Evolutionary conservation across 2,888 invertebrate species (phyloP), one percentile per base, ranked within the genome.

Genomic region (Brachypalpus laphriformis): DNA sequence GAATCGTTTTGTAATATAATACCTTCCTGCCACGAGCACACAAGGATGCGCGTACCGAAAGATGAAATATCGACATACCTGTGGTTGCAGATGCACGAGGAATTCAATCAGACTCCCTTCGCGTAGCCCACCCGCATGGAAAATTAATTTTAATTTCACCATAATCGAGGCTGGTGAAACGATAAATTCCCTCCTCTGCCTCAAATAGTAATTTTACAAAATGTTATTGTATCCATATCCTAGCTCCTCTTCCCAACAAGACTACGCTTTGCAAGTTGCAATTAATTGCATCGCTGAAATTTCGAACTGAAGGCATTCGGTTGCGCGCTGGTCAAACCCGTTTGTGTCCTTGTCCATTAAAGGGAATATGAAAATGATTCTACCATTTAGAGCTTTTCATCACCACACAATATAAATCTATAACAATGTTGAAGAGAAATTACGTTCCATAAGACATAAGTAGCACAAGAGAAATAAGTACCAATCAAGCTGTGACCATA

Each of bases 1-100:
- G 68, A 68, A 51, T 68, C 42, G 6, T 68, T 59, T 51, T 31
- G 57, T n/a, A 42, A 68, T 45, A 76, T 8, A 42, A 68, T 34
- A 68, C 28, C 3, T 45, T 16, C 20, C 8, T 25, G 16, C 16
- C 1, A 3, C 28, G 20, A 7, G 2, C 37, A 14, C 14, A 20
- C 49, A n/a, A n/a, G n/a, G n/a, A n/a, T n/a, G n/a, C n/a, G n/a
- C 25, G 3, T 5, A 2, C n/a, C 3, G 20, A 20, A 57, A 22
- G 3, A 45, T n/a, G 28, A 54, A 63, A 56, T 34, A 47, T 22
- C 45, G 22, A 14, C 42, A 16, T 75, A 47, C 37, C 40, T 31
- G 20, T 4, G 8, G 40, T 22, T 72, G 37, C 40, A 66, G 20
- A 14, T 31, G 37, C 14, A 49, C 22, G 11, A 31, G 40, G 47